Percentiles rank a stretch among this genome's conserved stretches.
Conservation (phyloP, 2,113 vertebrate species). For the Elgaria multicarinata region DNA sequence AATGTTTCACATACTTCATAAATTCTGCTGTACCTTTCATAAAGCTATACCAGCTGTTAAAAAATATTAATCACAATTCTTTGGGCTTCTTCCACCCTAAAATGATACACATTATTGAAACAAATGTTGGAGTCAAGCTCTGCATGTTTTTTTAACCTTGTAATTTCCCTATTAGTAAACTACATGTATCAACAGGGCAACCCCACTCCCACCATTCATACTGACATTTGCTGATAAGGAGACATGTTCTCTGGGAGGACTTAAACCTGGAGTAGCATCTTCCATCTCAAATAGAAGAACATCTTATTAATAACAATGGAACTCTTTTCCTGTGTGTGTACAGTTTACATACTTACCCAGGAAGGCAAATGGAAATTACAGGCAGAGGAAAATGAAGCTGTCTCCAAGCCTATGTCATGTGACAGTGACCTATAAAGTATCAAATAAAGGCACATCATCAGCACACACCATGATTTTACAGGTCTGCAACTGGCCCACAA, state of each 20-base stretch:
- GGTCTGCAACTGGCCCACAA: slow-evolving; percentile 45
- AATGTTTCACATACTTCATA: neutral
- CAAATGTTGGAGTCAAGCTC: fast-evolving
- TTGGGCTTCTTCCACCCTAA: neutral
- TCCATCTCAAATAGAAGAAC: slow-evolving; percentile 34
- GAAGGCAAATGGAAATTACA: slow-evolving; percentile 89
- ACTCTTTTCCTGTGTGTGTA: slow-evolving; percentile 55
- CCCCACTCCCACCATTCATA: slow-evolving; percentile 35
- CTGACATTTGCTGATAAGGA: slow-evolving; percentile 32
- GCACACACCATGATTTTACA: slow-evolving; percentile 72
- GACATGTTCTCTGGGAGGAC: slow-evolving; percentile 38
- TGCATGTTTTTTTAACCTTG: neutral
- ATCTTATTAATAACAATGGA: slow-evolving; percentile 11
- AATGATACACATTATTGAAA: neutral
- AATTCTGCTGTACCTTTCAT: neutral
- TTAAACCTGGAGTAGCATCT: slow-evolving; percentile 44
- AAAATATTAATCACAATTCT: neutral
- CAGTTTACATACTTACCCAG: slow-evolving; percentile 90
- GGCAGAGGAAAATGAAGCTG: slow-evolving; percentile 89
- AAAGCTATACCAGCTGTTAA: neutral
- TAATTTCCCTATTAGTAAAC: slow-evolving; percentile 13
- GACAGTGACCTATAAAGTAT: slow-evolving; percentile 96
- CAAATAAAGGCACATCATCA: slow-evolving; percentile 89
- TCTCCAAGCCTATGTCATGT: slow-evolving; percentile 90
- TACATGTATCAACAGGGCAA: neutral